Percentiles rank a stretch among this genome's conserved stretches.
These are phyloP conservation scores for Leptogaster cylindrica DNA, from an alignment of 2,888 invertebrate species.

Conservation along the genomic window DNA sequence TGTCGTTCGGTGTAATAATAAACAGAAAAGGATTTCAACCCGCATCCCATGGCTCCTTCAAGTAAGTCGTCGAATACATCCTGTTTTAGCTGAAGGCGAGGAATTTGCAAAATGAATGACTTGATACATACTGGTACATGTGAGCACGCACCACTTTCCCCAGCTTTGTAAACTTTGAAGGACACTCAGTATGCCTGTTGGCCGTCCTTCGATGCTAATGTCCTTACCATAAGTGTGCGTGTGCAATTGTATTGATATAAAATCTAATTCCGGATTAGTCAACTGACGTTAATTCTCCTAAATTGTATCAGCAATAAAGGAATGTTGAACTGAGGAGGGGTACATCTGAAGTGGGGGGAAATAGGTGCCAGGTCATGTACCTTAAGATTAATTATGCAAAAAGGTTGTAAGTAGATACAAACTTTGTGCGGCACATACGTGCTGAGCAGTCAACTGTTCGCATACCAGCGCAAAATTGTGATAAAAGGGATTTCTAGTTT, in stretches of 20 bases:
- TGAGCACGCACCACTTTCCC: conserved; percentile 18
- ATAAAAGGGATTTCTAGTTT: conserved; percentile 42
- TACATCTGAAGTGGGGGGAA: conserved; percentile 9
- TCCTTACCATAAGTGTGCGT: conserved; percentile 37
- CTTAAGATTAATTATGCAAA: conserved; percentile 42
- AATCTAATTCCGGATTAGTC: conserved; percentile 46
- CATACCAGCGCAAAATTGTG: conserved; percentile 29
- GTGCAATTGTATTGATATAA: conserved; percentile 42
- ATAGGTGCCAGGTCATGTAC: conserved; percentile 35
- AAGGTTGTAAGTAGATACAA: conserved; percentile 30
- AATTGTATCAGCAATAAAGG: conserved; percentile 40
- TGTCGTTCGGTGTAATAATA: conserved; percentile 44
- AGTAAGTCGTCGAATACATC: not conserved
- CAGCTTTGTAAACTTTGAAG: conserved; percentile 7
- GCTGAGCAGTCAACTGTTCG: conserved; percentile 12
- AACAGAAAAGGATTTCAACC: conserved; percentile 28
- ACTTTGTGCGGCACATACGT: conserved; percentile 10
- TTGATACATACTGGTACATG: too few species aligned
- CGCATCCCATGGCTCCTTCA: not conserved
- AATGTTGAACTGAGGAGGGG: not conserved
- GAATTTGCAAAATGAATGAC: conserved; percentile 1
- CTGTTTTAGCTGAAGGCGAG: not conserved
- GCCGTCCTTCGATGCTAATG: not conserved
- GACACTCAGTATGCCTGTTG: conserved; percentile 2
- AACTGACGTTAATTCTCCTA: conserved; percentile 46